phyloP scores from a whole-genome alignment of 2,888 invertebrate genomes.

The Craniophora ligustri region DNA sequence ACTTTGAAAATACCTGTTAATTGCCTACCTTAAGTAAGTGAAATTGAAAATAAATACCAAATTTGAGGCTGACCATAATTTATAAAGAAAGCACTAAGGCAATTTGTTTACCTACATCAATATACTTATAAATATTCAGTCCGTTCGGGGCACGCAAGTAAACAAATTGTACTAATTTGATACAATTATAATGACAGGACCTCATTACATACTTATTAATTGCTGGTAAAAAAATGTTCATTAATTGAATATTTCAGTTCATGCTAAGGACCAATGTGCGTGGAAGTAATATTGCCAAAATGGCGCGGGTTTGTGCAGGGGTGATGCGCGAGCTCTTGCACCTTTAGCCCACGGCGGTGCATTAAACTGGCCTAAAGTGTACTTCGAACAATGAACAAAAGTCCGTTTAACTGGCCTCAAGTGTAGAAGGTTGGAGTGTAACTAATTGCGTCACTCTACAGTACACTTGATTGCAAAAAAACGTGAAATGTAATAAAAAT shows the following conservation, averaged over 20 bases:
- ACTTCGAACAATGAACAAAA: conserved; percentile 42
- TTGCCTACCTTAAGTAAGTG: too few relatives aligned
- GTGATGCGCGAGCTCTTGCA: conserved; percentile 41
- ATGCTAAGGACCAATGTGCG: conserved; percentile 39
- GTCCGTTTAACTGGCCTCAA: conserved; percentile 38
- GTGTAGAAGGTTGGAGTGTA: conserved; percentile 48
- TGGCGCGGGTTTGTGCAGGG: conserved; percentile 26
- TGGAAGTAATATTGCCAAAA: conserved; percentile 40
- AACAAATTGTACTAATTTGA: conserved; percentile 12
- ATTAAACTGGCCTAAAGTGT: conserved; percentile 46
- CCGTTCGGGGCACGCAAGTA: not conserved
- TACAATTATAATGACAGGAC: conserved; percentile 27
- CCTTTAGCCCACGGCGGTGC: conserved; percentile 50
- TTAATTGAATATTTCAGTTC: conserved; percentile 44
- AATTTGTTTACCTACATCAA: conserved; percentile 5
- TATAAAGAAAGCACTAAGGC: too few relatives aligned
- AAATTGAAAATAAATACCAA: too few relatives aligned
- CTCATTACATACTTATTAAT: conserved; percentile 17
- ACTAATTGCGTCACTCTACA: conserved; percentile 54
- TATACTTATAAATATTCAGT: not conserved
- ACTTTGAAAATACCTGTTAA: conserved; percentile 1
- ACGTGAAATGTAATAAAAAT: conserved; percentile 39
- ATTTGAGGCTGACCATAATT: too few relatives aligned
- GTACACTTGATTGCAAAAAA: conserved; percentile 50
- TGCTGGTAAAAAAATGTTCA: conserved; percentile 12